Evolutionary conservation across 1,140 invertebrate genomes (phyloP).

Genomic region (Leptonema lineaticorne): DNA sequence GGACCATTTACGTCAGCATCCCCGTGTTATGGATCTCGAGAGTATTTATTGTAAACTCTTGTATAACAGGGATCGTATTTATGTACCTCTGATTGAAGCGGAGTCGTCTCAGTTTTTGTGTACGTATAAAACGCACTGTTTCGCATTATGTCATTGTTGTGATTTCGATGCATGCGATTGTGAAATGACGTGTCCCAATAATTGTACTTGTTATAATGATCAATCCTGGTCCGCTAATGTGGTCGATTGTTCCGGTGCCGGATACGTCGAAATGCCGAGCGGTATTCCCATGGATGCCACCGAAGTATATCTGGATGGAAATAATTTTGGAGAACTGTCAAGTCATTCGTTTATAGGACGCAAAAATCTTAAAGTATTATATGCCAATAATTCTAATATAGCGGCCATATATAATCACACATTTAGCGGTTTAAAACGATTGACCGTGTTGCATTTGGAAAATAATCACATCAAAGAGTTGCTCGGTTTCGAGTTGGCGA

Average conservation of each 20-base stretch:
- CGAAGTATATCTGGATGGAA: slow-evolving; percentile 89
- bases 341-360: slow-evolving; percentile 90
- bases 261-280: slow-evolving; percentile 78
- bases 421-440: slow-evolving; percentile 79
- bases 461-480: slow-evolving; percentile 80
- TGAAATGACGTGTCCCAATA: slow-evolving; percentile 91
- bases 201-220: slow-evolving; percentile 93
- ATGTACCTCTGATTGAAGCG: slow-evolving; percentile 79
- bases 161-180: slow-evolving; percentile 94
- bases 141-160: slow-evolving; percentile 90
- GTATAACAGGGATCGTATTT: slow-evolving; percentile 78
- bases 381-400: slow-evolving; percentile 86
- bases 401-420: slow-evolving; percentile 83
- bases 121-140: slow-evolving; percentile 90
- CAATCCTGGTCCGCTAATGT: slow-evolving; percentile 92
- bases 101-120: slow-evolving; percentile 88
- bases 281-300: slow-evolving; percentile 93
- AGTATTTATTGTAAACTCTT: slow-evolving; percentile 88
- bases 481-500: slow-evolving; percentile 80
- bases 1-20: slow-evolving; percentile 74
- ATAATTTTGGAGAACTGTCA: slow-evolving; percentile 81
- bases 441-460: slow-evolving; percentile 81
- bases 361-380: slow-evolving; percentile 83
- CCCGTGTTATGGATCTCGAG: slow-evolving; percentile 86
- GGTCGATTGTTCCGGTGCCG: slow-evolving; percentile 82